A percentile compares a stretch with the other conserved stretches of the same genome.
These are phyloP conservation scores for Platycercus adscitus DNA, from an alignment of 2,113 vertebrate species.

Conservation along the genomic window DNA sequence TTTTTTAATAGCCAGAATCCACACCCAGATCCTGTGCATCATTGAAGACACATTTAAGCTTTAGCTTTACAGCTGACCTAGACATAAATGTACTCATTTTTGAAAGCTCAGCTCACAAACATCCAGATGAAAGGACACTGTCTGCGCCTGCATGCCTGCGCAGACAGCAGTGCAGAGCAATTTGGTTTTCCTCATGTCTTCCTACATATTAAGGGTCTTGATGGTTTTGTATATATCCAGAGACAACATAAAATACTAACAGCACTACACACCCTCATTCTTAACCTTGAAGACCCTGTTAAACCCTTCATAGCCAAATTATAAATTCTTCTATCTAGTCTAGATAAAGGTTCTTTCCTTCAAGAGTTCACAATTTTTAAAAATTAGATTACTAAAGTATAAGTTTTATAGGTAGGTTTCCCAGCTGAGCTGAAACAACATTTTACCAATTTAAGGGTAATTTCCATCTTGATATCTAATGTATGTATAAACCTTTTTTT, in stretches of 20 bases:
- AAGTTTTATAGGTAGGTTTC: background rate
- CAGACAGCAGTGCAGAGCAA: background rate
- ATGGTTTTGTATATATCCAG: background rate
- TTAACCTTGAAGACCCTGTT: background rate
- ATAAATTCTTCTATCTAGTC: background rate
- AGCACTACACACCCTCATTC: background rate
- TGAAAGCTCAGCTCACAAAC: background rate
- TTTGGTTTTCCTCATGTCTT: background rate
- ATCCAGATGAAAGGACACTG: background rate
- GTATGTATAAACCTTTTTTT: background rate
- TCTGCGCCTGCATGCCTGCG: background rate
- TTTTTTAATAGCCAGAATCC: background rate
- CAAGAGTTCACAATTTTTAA: background rate
- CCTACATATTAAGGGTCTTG: background rate
- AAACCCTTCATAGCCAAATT: background rate
- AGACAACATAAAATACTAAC: background rate
- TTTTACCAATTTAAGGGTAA: background rate
- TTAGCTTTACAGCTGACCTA: background rate
- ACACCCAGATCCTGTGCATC: background rate
- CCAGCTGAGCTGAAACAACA: background rate
- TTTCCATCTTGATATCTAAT: constrained; percentile 39
- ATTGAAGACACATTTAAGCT: background rate
- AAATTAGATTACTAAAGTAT: constrained; percentile 12
- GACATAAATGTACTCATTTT: background rate
- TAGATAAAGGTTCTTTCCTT: background rate